Evolutionary conservation across 2,797 vertebrate genomes (phyloP), one percentile per base, ranked within the genome.

Genomic region (Lagodon rhomboides): DNA sequence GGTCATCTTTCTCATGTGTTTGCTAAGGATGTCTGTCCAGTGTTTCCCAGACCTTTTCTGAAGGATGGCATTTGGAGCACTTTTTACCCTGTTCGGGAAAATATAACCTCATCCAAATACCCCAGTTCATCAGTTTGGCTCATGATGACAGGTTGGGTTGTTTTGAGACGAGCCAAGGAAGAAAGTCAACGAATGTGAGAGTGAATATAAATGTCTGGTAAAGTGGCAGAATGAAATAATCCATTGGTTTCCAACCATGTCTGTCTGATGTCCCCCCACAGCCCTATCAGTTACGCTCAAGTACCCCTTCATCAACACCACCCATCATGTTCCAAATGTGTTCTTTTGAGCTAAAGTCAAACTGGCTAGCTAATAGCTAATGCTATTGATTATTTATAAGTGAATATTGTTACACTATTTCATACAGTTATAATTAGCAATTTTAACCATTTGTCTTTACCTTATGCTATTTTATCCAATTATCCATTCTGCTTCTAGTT

Each of bases 1-100:
- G 86, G 86, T 92, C 90, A 91, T 94, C 86, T 86, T 87, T 84
- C 85, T 90, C 87, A 60, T 77, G 69, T 64, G 72, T 88, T 88
- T 85, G 59, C 84, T 72, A 53, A 73, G 68, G 78, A 85, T 55
- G 51, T 84, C 74, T 76, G 66, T 64, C 61, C 59, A 66, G 60
- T 67, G 67, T 86, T 88, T 80, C 49, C 49, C 66, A 70, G 82
- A 83, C 75, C 61, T 79, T 79, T 76, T 70, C 72, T 91, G 87
- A 94, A 90, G 73, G 85, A 90, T 93, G 89, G 89, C 85, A 73
- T 84, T 87, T 76, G 23, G 23, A 79, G 59, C 49, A 51, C 23
- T 80, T 85, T 84, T 70, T 73, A 46, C 51, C 22, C 53, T 58
- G 70, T 73, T 79, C 65, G 78, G 49, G 30, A 77, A 79, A 87